These are phyloP conservation scores for Periparus ater DNA, from an alignment of 2,797 vertebrate genomes.

Conservation along the genomic window DNA sequence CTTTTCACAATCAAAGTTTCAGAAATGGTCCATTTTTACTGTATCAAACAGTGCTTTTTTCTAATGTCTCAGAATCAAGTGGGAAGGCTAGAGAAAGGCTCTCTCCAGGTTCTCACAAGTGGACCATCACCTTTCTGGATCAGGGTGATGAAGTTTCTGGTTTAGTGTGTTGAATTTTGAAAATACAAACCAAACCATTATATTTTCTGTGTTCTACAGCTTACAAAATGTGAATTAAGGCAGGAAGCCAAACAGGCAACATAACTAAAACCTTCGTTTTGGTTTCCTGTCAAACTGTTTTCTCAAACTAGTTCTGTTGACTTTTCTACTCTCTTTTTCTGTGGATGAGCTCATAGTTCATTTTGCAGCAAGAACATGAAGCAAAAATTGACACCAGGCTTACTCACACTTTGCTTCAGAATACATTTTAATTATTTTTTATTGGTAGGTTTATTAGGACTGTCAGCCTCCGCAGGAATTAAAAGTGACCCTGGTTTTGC, in stretches of 20 bases:
- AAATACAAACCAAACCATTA: neutral
- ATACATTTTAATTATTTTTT: neutral
- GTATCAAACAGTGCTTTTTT: neutral
- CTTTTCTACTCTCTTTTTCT: neutral
- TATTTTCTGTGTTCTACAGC: neutral
- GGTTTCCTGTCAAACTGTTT: constrained; percentile 41
- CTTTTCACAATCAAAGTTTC: neutral
- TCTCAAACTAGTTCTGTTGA: constrained; percentile 26
- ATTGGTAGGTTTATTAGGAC: neutral
- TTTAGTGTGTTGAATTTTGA: neutral
- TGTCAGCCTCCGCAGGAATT: neutral
- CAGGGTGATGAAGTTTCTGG: neutral
- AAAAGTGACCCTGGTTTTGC: neutral
- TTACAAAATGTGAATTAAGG: constrained; percentile 10
- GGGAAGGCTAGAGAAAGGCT: neutral
- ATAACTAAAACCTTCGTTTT: constrained; percentile 15
- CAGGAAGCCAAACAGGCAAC: constrained; percentile 13
- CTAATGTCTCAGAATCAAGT: neutral
- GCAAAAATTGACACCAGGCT: neutral
- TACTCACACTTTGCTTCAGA: neutral
- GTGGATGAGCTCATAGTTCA: neutral
- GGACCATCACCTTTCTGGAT: neutral
- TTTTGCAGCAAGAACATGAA: neutral
- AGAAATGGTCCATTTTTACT: neutral
- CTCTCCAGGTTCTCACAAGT: neutral